phyloP scores from a whole-genome alignment of 1,140 invertebrate genomes.

The Drosophila gunungcola region DNA sequence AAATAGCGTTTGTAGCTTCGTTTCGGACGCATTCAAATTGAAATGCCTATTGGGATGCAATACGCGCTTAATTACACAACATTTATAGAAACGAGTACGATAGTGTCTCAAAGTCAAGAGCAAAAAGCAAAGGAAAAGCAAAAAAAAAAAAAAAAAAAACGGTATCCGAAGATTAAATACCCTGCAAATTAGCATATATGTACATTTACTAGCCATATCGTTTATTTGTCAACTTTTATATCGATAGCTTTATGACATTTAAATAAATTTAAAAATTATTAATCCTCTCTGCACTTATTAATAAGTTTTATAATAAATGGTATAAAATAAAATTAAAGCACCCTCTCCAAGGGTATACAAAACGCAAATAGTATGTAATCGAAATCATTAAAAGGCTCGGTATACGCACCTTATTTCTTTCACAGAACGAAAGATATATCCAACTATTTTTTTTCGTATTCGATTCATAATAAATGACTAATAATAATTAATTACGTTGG shows the following conservation, averaged over 20 bases:
- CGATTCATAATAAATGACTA: too few species aligned
- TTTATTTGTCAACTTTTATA: too few species aligned
- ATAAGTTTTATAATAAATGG: neutral
- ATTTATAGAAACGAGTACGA: constrained; percentile 1
- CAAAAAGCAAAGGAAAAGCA: constrained; percentile 36
- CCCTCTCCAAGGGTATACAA: neutral
- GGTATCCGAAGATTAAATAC: neutral
- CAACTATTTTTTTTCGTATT: neutral
- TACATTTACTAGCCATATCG: too few species aligned
- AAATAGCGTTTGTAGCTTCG: neutral
- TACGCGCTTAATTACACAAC: constrained; percentile 60
- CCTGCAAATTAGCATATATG: neutral
- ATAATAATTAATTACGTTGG: neutral
- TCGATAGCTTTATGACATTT: too few species aligned
- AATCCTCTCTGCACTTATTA: too few species aligned
- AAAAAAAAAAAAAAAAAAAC: constrained; percentile 3
- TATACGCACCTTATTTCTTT: neutral
- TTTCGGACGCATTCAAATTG: neutral
- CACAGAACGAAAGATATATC: too few species aligned
- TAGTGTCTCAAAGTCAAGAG: constrained; percentile 59
- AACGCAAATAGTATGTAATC: constrained; percentile 13
- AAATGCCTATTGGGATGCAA: constrained; percentile 49
- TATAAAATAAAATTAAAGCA: neutral
- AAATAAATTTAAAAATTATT: too few species aligned
- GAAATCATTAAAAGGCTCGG: constrained; percentile 66